Base-by-base conservation (phyloP, 1,140 invertebrate species). In the Bursaphelenchus mucronatus region DNA sequence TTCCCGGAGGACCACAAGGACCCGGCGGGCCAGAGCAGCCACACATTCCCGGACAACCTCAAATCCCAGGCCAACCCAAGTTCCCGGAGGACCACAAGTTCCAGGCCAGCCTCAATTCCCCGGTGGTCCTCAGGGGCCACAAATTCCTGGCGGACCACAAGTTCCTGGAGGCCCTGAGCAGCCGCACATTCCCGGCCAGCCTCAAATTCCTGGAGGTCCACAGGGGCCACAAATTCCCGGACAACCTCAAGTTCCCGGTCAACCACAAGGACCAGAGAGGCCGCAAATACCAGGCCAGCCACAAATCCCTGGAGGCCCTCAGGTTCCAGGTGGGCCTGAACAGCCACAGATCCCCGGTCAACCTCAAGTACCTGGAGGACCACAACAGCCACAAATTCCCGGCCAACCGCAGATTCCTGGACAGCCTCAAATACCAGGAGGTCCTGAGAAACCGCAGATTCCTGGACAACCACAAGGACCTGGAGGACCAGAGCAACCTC, bases 381-480 rank as follows among this genome's bases (percentile, higher is more conserved):
- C 40, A n/a, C 0, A n/a, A 8, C 6, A 21, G 15, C 64, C 64
- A 19, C 62, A 15, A 8, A 41, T 21, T n/a, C 3, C 40, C 9
- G 3, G n/a, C 8, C 6, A 21, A 21, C 64, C 64, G n/a, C 62
- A 15, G 7, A 17, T 21, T n/a, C 3, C 40, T 5, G 3, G n/a
- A 8, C 0, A n/a, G 11, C 64, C 64, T 30, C 62, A 15, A 13
- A 17, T 17, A 11, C 3, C 40, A n/a, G 3, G n/a, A 8, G 8
- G 21, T 11, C 64, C 64, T 13, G 43, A 15, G 13, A 41, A 39
- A 39, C 3, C 15, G 6, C 15, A 41, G 8, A 13, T 44, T 19
- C 69, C 69, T 5, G 45, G 64, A 2, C n/a, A 39, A 39, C n/a
- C 15, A 7, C 15, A 41, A 3, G 13, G 19, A 43, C 69, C 69